phyloP scores from a whole-genome alignment of 2,888 invertebrate species.

The Chelonus formosanus region DNA sequence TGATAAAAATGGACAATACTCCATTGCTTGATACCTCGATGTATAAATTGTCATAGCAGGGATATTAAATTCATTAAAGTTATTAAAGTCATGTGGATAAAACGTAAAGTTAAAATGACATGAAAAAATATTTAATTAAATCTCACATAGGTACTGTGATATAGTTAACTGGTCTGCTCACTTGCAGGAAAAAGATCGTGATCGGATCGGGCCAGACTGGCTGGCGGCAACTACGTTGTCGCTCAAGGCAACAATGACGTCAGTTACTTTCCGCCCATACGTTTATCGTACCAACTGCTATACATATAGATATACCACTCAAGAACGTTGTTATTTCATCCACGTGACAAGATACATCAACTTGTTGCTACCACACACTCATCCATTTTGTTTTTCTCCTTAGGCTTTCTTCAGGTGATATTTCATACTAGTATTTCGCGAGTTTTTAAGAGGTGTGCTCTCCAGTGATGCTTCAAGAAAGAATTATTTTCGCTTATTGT shows the following conservation, averaged over 20 bases:
- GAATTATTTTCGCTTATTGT: no score
- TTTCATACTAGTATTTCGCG: no score
- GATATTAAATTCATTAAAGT: no score
- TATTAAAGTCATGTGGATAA: no score
- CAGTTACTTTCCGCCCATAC: conserved; percentile 42
- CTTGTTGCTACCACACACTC: conserved; percentile 14
- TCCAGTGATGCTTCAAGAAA: no score
- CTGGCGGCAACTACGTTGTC: conserved; percentile 50
- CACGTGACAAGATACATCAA: conserved; percentile 29
- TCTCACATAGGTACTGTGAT: not conserved
- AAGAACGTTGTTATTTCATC: conserved; percentile 2
- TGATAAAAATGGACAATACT: no score
- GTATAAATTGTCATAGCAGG: no score
- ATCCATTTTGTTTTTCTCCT: not conserved
- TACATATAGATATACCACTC: not conserved
- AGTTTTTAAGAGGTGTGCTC: no score
- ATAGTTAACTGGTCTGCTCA: conserved; percentile 20
- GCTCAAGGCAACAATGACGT: conserved; percentile 51
- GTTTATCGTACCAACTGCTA: not conserved
- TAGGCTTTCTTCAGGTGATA: no score
- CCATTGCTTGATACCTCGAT: no score
- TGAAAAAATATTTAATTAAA: conserved; percentile 5
- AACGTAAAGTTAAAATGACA: no score
- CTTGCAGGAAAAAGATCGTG: conserved; percentile 44
- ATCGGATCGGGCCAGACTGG: conserved; percentile 52